Percentiles rank a stretch among this genome's conserved stretches.
Evolutionary conservation across 2,888 invertebrate species (phyloP).

Genomic region (Autographa pulchrina): DNA sequence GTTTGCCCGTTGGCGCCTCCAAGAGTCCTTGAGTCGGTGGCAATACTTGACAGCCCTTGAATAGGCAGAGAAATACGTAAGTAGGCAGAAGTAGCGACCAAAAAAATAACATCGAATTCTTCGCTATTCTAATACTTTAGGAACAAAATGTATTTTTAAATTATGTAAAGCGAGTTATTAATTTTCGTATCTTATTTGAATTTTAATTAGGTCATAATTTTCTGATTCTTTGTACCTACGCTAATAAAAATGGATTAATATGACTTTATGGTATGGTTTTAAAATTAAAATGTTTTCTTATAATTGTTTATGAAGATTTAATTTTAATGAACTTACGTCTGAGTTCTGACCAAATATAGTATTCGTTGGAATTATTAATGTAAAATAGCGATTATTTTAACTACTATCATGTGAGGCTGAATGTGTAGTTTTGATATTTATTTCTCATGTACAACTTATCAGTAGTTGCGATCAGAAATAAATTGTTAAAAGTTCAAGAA

Average conservation of each 20-base stretch:
- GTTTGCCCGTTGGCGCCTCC: slow-evolving; percentile 76
- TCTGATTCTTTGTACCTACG: slow-evolving; percentile 30
- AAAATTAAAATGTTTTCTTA: slow-evolving; percentile 5
- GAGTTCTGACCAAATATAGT: slow-evolving; percentile 4
- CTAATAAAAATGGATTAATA: slow-evolving; percentile 16
- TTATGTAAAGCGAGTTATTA: slow-evolving; percentile 24
- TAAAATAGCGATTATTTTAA: slow-evolving; percentile 42
- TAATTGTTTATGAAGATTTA: slow-evolving; percentile 8
- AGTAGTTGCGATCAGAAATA: slow-evolving; percentile 50
- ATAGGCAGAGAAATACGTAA: slow-evolving; percentile 63
- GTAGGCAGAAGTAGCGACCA: slow-evolving; percentile 59
- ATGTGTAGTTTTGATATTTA: slow-evolving; percentile 53
- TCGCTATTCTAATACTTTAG: slow-evolving; percentile 47
- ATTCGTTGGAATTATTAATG: slow-evolving; percentile 45
- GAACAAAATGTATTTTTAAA: slow-evolving; percentile 9
- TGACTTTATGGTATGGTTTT: neutral
- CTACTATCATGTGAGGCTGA: slow-evolving; percentile 34
- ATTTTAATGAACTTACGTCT: slow-evolving; percentile 14
- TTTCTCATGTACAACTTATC: slow-evolving; percentile 44
- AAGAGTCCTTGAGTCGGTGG: slow-evolving; percentile 78
- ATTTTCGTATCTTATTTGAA: slow-evolving; percentile 20
- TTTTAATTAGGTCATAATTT: slow-evolving; percentile 30
- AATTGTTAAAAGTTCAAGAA: slow-evolving; percentile 61
- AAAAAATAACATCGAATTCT: slow-evolving; percentile 55
- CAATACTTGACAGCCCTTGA: slow-evolving; percentile 67